These are phyloP conservation scores for Antheraea pernyi DNA, from an alignment of 1,140 invertebrate genomes.

Conservation along the genomic window DNA sequence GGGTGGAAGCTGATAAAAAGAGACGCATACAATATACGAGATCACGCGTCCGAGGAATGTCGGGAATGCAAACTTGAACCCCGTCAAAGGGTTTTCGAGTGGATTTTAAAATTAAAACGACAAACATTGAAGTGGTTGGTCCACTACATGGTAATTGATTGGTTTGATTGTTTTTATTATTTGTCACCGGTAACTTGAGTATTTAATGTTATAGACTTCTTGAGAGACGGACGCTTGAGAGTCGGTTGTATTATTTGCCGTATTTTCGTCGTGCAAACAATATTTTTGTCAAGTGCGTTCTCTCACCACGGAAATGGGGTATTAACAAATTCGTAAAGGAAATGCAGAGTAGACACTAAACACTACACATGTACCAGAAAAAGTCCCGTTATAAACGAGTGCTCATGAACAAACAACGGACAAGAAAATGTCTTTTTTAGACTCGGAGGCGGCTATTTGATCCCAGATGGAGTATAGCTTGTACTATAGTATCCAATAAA, in stretches of 20 bases:
- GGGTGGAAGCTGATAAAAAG: slow-evolving; percentile 22
- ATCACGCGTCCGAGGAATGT: slow-evolving; percentile 46
- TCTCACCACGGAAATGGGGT: not conserved
- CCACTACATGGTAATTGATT: slow-evolving; percentile 45
- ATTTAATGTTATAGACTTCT: not conserved
- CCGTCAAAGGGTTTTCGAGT: slow-evolving; percentile 54
- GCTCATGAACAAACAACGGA: not conserved
- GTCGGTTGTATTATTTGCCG: not conserved
- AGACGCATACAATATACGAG: slow-evolving; percentile 32
- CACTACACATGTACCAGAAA: not conserved
- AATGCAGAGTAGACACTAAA: not conserved
- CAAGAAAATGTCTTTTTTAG: not conserved
- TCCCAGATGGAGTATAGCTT: too few species aligned
- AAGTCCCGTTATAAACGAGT: not conserved
- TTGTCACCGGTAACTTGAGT: not conserved
- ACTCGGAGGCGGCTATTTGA: too few species aligned
- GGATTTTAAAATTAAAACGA: slow-evolving; percentile 63
- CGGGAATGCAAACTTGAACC: slow-evolving; percentile 51
- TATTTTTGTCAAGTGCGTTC: slow-evolving; percentile 7
- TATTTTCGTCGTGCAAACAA: slow-evolving; percentile 6
- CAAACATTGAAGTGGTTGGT: slow-evolving; percentile 45
- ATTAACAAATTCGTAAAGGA: not conserved
- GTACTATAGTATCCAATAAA: too few species aligned
- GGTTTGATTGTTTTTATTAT: slow-evolving; percentile 24
- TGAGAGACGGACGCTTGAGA: not conserved